Evolutionary conservation across 2,113 vertebrate species (phyloP).

Genomic region (Typhlomys cinereus): DNA sequence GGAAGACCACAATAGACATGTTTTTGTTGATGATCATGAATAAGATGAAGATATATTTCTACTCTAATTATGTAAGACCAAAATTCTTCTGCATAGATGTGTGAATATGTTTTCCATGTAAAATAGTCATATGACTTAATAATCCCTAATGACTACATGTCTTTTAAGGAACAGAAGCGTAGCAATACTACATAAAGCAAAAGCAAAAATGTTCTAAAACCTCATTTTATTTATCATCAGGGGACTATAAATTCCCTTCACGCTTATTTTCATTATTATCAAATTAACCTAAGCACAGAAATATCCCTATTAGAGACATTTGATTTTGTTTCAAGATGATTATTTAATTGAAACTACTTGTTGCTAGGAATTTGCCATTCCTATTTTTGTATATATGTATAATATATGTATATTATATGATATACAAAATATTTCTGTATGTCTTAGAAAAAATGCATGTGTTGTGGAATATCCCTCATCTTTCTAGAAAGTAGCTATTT

Average conservation of each 20-base stretch:
- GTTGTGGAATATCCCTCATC: background rate
- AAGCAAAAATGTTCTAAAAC: background rate
- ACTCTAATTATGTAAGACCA: background rate
- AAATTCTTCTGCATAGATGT: background rate
- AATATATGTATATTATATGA: too few species aligned
- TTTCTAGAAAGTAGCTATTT: constrained; percentile 12
- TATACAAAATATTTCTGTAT: background rate
- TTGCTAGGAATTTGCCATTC: background rate
- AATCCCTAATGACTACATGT: background rate
- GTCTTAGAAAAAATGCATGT: constrained; percentile 19
- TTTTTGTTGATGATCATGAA: constrained; percentile 25
- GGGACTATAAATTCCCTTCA: background rate
- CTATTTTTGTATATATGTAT: background rate
- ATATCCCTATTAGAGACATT: background rate
- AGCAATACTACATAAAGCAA: background rate
- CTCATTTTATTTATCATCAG: background rate
- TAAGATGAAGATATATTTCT: background rate
- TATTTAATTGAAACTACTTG: background rate
- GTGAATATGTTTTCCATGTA: background rate
- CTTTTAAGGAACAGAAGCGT: background rate
- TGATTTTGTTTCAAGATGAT: background rate
- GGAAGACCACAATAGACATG: background rate
- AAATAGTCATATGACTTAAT: background rate
- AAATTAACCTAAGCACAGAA: constrained; percentile 31
- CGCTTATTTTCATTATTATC: constrained; percentile 3